Conservation (phyloP, 35 echinoderm and acorn worm species). For the Anneissia japonica region DNA sequence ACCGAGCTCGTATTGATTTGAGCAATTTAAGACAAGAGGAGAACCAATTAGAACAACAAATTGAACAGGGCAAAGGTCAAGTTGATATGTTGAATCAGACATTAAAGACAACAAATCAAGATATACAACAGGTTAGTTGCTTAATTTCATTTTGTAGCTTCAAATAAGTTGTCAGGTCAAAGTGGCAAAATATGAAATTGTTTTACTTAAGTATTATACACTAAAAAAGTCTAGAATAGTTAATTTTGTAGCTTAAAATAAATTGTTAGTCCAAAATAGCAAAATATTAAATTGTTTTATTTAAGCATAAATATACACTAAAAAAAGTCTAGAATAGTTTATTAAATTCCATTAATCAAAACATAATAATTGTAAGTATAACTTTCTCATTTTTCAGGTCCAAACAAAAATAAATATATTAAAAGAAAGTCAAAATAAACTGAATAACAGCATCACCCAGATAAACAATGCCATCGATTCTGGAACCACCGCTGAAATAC, state of each 20-base stretch:
- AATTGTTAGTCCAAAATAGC: no score
- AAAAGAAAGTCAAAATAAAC: conserved; percentile 62
- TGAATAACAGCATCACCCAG: conserved; percentile 47
- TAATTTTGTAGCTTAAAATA: no score
- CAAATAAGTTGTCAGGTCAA: no score
- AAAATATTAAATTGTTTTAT: no score
- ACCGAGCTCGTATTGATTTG: conserved; percentile 56
- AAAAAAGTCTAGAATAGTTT: no score
- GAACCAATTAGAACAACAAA: conserved; percentile 69
- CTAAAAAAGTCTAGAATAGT: no score
- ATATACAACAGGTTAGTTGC: conserved; percentile 64
- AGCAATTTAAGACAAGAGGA: conserved; percentile 77
- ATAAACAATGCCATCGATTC: conserved; percentile 49
- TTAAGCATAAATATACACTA: no score
- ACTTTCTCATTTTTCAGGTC: conserved; percentile 53
- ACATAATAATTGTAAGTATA: no score
- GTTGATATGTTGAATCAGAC: conserved; percentile 55
- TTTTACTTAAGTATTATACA: no score
- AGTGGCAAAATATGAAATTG: no score
- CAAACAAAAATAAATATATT: conserved; percentile 61
- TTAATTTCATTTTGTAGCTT: no score
- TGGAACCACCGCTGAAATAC: conserved; percentile 33
- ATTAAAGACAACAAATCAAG: conserved; percentile 69
- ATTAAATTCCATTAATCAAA: no score
- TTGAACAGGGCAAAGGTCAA: conserved; percentile 69